These are phyloP conservation scores for Trichoplusia ni DNA, from an alignment of 1,140 invertebrate species.

Conservation along the genomic window DNA sequence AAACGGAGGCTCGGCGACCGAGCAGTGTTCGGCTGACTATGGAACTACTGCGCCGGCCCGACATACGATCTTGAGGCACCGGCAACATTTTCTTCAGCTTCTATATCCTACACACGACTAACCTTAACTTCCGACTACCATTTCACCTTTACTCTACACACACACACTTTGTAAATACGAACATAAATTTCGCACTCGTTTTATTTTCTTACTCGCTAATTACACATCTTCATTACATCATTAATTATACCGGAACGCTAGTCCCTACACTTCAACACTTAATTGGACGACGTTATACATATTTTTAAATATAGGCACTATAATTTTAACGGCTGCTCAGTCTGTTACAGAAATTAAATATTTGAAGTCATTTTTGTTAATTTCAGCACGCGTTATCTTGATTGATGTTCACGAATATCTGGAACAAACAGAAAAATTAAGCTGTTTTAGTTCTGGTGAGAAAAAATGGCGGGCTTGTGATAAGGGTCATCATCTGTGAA, in stretches of 20 bases:
- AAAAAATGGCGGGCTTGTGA: constrained; percentile 21
- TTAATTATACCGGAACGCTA: constrained; percentile 4
- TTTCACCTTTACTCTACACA: background rate
- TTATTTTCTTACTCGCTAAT: background rate
- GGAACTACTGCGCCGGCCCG: constrained; percentile 82
- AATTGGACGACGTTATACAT: background rate
- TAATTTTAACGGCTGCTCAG: constrained; percentile 1
- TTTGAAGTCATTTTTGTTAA: background rate
- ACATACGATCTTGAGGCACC: constrained; percentile 80
- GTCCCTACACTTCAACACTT: constrained; percentile 5
- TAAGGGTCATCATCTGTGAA: constrained; percentile 42
- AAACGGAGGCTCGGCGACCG: constrained; percentile 80
- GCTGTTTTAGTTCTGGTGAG: background rate
- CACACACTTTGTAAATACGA: constrained; percentile 1
- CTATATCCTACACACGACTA: constrained; percentile 1
- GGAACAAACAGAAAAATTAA: constrained; percentile 30
- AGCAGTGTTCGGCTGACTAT: constrained; percentile 82
- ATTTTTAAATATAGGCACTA: constrained; percentile 21
- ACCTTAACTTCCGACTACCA: background rate
- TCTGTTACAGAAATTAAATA: background rate
- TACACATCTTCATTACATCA: background rate
- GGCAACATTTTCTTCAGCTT: constrained; percentile 59
- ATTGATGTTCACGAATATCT: constrained; percentile 15
- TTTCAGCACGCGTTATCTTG: background rate
- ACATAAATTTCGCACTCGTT: constrained; percentile 1